phyloP scores from a whole-genome alignment of 2,113 vertebrate species.

The Poeciliopsis turrubarensis region DNA sequence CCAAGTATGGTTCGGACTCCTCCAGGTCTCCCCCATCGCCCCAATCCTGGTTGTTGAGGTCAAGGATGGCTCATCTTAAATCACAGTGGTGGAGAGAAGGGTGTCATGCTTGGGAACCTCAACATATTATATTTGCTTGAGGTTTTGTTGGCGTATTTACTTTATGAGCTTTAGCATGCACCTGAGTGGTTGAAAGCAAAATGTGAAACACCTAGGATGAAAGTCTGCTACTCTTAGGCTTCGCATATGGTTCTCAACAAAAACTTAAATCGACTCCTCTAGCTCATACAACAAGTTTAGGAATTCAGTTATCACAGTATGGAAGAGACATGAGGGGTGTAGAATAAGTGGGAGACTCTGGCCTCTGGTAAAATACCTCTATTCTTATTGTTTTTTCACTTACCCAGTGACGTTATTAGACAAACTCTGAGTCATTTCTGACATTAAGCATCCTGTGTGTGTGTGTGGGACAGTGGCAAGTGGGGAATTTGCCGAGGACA shows the following conservation, averaged over 20 bases:
- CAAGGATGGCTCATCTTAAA: not conserved
- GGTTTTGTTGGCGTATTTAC: not conserved
- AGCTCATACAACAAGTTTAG: too few species aligned
- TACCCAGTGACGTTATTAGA: too few species aligned
- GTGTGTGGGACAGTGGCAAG: too few species aligned
- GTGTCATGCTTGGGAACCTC: not conserved
- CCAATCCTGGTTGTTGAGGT: not conserved
- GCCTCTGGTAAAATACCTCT: too few species aligned
- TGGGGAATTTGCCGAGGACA: too few species aligned
- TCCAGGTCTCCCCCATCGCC: not conserved
- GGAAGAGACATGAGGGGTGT: too few species aligned
- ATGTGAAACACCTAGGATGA: not conserved
- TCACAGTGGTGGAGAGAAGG: not conserved
- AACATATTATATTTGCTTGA: not conserved
- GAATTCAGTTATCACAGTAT: too few species aligned
- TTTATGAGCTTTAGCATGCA: not conserved
- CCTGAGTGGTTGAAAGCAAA: not conserved
- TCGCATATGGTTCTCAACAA: not conserved
- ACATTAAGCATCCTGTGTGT: too few species aligned
- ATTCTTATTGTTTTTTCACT: too few species aligned
- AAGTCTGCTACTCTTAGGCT: not conserved
- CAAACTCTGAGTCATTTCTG: too few species aligned
- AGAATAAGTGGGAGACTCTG: too few species aligned
- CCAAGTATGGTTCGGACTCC: not conserved
- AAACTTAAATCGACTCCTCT: too few species aligned